Conservation (phyloP, 2,797 vertebrate species). For the Ara ararauna region DNA sequence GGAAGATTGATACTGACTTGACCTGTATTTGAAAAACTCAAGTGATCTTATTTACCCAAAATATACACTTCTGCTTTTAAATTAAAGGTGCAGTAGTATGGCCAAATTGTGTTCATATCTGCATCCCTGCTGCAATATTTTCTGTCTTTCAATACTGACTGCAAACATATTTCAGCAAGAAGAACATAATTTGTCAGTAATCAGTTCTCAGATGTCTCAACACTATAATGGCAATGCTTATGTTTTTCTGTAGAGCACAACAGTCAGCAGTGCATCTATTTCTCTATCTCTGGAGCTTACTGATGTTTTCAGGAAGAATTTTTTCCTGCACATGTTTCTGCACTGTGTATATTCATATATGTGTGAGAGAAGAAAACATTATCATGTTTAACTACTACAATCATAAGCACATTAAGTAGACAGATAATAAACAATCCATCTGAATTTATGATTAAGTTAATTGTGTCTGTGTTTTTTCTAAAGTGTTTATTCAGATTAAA, state of each 20-base stretch:
- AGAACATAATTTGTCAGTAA: slow-evolving; percentile 32
- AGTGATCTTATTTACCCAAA: neutral
- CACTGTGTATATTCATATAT: slow-evolving; percentile 49
- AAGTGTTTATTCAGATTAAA: slow-evolving; percentile 60
- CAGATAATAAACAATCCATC: slow-evolving; percentile 68
- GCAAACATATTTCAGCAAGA: slow-evolving; percentile 7
- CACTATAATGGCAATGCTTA: slow-evolving; percentile 5
- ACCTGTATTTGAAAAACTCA: slow-evolving; percentile 17
- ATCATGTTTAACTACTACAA: slow-evolving; percentile 63
- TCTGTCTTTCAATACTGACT: neutral
- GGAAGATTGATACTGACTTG: slow-evolving; percentile 22
- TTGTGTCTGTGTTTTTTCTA: slow-evolving; percentile 62
- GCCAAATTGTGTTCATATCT: neutral
- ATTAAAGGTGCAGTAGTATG: neutral
- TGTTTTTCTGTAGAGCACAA: slow-evolving; percentile 2
- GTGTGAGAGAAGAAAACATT: slow-evolving; percentile 56
- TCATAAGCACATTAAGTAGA: slow-evolving; percentile 67
- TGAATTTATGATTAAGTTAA: slow-evolving; percentile 70
- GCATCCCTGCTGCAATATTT: neutral
- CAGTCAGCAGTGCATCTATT: neutral
- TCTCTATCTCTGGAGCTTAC: neutral
- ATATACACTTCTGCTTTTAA: slow-evolving; percentile 10
- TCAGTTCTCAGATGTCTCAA: slow-evolving; percentile 16
- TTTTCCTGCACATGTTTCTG: slow-evolving; percentile 20
- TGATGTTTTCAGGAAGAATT: neutral